Base-by-base conservation (phyloP, 2,888 invertebrate species). In the Zonitis immaculata region DNA sequence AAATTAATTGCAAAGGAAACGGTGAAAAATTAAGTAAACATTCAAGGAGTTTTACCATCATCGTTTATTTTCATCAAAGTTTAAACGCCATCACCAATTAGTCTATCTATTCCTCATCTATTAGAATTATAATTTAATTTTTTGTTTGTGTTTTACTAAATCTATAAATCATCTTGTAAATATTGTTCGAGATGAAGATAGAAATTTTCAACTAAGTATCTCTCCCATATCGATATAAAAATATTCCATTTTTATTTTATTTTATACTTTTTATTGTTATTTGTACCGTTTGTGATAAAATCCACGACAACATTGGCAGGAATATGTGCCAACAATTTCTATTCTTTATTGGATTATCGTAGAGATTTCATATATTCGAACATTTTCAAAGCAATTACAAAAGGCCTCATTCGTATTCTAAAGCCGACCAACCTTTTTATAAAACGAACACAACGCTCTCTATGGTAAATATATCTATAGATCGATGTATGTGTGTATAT, bases 341-440 rank as follows among this genome's bases (percentile, higher is more conserved):
- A 8, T 45, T 18, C 30, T 3, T 48, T 52, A 59, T 59, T 52
- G 59, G 57, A 59, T 61, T 62, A 62, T 57, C 49, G 46, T 51
- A 49, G 49, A 58, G 52, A 58, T 60, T 62, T 57, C 57, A 61
- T 61, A 61, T 61, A 62, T 60, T 61, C 59, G 51, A 39, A 56
- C 57, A 54, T 59, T 60, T 61, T 58, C 58, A 50, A 58, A 62
- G 60, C 62, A 62, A 61, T 61, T 62, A 62, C 59, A 56, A 60
- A 59, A 49, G 30, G 35, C 50, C 57, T 59, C 59, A 57, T 57
- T 59, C 59, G 60, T 58, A 63, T 61, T 54, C 60, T 42, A 51
- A 39, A 42, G 39, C 52, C 49, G 51, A 53, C 53, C 54, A 56
- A 47, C 39, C 57, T 58, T 58, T 58, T 58, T 52, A 44, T 54